phyloP scores from a whole-genome alignment of 1,140 invertebrate species.

The Brachionus manjavacas region DNA sequence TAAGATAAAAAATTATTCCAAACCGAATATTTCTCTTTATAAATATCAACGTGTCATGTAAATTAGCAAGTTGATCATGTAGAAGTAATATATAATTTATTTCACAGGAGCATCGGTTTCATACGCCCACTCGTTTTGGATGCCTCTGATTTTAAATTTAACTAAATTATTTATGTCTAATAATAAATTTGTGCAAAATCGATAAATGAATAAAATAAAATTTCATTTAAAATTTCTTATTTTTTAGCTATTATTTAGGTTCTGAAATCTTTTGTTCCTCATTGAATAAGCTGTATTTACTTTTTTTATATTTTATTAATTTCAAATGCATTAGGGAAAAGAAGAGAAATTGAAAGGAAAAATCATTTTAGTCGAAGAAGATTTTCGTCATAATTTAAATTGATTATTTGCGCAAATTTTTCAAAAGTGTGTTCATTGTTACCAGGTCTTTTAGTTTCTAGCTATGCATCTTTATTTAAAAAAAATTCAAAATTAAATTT shows the following conservation, averaged over 20 bases:
- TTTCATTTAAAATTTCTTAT: neutral
- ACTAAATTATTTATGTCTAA: neutral
- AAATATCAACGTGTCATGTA: neutral
- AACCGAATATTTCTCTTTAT: neutral
- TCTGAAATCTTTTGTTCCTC: neutral
- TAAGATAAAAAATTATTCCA: too few species aligned
- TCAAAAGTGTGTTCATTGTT: too few species aligned
- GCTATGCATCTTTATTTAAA: too few species aligned
- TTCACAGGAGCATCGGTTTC: neutral
- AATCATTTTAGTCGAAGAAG: too few species aligned
- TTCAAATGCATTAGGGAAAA: neutral
- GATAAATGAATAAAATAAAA: neutral
- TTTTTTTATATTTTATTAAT: neutral
- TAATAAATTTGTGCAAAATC: constrained; percentile 10
- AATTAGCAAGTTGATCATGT: neutral
- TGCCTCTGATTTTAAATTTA: neutral
- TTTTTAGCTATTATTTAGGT: neutral
- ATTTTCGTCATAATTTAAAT: too few species aligned
- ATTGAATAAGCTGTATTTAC: neutral
- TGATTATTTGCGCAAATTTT: too few species aligned
- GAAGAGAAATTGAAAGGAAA: neutral
- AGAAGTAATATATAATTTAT: neutral
- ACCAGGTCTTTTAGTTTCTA: too few species aligned
- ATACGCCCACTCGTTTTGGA: neutral
- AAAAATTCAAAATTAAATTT: too few species aligned